Percentiles rank a stretch among this genome's conserved stretches.
phyloP scores from a whole-genome alignment of 1,140 invertebrate genomes.

The Dendroctonus ponderosae region DNA sequence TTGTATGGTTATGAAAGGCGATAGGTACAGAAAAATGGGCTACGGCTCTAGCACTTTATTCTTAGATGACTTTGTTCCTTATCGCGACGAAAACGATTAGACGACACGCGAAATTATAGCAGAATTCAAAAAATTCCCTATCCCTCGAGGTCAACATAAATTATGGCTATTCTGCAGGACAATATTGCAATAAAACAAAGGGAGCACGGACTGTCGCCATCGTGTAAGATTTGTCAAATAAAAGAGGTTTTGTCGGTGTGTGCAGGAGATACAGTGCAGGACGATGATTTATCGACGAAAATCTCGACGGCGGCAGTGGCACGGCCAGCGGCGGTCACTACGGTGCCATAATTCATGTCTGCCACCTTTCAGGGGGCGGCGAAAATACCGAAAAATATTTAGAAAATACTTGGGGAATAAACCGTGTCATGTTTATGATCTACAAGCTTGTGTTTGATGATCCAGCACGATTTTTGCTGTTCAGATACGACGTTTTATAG shows the following conservation, averaged over 20 bases:
- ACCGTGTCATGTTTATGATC: neutral
- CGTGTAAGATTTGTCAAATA: constrained; percentile 41
- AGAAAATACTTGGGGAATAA: constrained; percentile 16
- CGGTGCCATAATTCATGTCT: constrained; percentile 36
- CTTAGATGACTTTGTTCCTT: too few relatives aligned
- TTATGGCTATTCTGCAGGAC: constrained; percentile 15
- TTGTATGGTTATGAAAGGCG: too few relatives aligned
- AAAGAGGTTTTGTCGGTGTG: constrained; percentile 38
- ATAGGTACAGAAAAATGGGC: too few relatives aligned
- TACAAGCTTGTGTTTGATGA: too few relatives aligned
- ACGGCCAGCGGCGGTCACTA: constrained; percentile 37
- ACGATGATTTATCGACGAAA: constrained; percentile 40
- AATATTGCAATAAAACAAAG: constrained; percentile 34
- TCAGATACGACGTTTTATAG: too few relatives aligned
- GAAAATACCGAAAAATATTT: constrained; percentile 19
- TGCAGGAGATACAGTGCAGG: constrained; percentile 36
- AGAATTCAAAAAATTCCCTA: constrained; percentile 1
- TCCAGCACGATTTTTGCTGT: too few relatives aligned
- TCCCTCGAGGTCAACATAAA: constrained; percentile 8
- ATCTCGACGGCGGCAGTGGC: constrained; percentile 37
- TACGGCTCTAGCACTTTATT: too few relatives aligned
- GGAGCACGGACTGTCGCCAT: constrained; percentile 21
- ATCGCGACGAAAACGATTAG: too few relatives aligned
- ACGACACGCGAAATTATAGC: neutral
- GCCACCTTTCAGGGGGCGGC: constrained; percentile 29